A percentile compares a stretch with the other conserved stretches of the same genome.
These are phyloP conservation scores for Triops cancriformis DNA, from an alignment of 1,140 invertebrate genomes.

Conservation along the genomic window DNA sequence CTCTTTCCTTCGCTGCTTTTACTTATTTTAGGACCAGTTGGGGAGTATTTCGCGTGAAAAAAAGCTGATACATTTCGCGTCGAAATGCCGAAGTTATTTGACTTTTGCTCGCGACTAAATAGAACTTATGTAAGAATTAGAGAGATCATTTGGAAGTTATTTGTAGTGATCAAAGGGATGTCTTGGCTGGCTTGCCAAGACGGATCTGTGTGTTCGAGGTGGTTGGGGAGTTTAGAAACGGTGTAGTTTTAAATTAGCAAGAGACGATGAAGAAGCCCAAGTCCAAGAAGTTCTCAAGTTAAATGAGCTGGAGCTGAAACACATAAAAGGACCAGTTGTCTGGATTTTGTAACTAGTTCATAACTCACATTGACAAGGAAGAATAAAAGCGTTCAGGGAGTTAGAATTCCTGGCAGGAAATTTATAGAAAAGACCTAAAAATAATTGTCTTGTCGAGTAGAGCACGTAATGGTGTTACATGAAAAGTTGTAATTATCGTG, in stretches of 20 bases:
- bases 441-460: no score
- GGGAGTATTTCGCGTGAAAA: background rate
- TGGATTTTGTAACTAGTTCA: background rate
- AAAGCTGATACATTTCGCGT: no score
- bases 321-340: background rate
- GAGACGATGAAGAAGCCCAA: background rate
- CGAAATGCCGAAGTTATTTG: no score
- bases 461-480: no score
- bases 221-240: background rate
- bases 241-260: background rate
- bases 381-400: background rate
- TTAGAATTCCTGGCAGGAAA: background rate
- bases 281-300: background rate
- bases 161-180: no score
- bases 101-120: no score
- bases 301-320: slow-evolving; percentile 1
- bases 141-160: no score
- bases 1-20: background rate
- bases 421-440: no score
- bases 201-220: background rate
- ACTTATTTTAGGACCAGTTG: background rate
- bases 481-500: no score
- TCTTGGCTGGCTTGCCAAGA: no score
- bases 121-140: no score
- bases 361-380: slow-evolving; percentile 7